These are phyloP conservation scores for Galeopterus variegatus DNA, from an alignment of 2,113 vertebrate genomes.

Conservation along the genomic window DNA sequence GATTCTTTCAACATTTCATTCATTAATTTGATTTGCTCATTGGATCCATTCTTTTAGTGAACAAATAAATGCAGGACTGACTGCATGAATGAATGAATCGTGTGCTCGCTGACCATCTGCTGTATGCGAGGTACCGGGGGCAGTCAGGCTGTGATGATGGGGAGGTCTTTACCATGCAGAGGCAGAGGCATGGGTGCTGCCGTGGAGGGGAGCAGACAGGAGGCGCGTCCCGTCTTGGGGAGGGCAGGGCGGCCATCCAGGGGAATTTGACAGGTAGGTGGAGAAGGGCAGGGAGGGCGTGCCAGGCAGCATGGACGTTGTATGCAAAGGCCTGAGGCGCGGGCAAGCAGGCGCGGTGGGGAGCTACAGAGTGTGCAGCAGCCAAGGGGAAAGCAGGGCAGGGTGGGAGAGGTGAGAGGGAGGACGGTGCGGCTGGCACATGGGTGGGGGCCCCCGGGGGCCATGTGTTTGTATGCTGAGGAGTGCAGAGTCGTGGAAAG, in stretches of 20 bases:
- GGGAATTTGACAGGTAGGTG: neutral
- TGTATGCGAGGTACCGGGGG: neutral
- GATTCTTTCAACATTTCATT: neutral
- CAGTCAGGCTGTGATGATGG: neutral
- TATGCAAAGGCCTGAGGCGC: neutral
- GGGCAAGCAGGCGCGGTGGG: neutral
- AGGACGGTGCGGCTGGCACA: too few relatives aligned
- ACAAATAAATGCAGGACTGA: neutral
- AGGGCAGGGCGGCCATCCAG: neutral
- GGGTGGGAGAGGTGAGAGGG: neutral
- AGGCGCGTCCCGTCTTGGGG: accelerated
- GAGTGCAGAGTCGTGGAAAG: neutral
- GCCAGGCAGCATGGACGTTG: neutral
- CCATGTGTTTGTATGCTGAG: accelerated
- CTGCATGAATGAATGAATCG: neutral
- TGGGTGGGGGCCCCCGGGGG: neutral
- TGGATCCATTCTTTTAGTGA: neutral
- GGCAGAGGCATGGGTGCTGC: neutral
- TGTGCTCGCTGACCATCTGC: too few relatives aligned
- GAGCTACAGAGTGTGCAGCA: neutral
- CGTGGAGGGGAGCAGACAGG: neutral
- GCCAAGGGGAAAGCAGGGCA: accelerated
- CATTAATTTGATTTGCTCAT: neutral
- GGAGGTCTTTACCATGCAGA: too few relatives aligned
- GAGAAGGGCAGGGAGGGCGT: neutral